phyloP scores from a whole-genome alignment of 1,140 invertebrate species.

The Bombus cullumanus region DNA sequence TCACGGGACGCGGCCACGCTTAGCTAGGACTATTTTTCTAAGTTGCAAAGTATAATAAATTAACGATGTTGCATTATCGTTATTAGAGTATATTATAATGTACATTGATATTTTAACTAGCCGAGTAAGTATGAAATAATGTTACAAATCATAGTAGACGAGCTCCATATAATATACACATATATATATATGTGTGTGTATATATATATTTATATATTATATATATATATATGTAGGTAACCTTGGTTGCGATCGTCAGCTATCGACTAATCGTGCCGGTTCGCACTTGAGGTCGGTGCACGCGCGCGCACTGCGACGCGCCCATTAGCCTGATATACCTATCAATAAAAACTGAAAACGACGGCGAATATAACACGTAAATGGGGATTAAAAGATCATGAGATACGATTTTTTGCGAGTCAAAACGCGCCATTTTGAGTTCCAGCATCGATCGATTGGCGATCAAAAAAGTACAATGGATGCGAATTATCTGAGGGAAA shows the following conservation, averaged over 20 bases:
- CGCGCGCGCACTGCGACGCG: slow-evolving; percentile 36
- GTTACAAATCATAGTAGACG: slow-evolving; percentile 70
- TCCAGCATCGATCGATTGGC: slow-evolving; percentile 44
- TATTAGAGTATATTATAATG: slow-evolving; percentile 80
- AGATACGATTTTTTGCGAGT: neutral
- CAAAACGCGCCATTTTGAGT: neutral
- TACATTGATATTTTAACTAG: slow-evolving; percentile 81
- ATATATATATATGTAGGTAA: slow-evolving; percentile 56
- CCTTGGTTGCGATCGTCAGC: slow-evolving; percentile 43
- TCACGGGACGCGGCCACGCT: slow-evolving; percentile 76
- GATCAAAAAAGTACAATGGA: slow-evolving; percentile 6
- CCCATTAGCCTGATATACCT: slow-evolving; percentile 22
- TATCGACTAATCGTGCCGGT: slow-evolving; percentile 48
- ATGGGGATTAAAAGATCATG: neutral
- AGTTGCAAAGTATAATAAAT: slow-evolving; percentile 83
- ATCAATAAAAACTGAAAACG: slow-evolving; percentile 23
- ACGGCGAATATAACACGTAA: neutral
- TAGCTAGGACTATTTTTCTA: slow-evolving; percentile 82
- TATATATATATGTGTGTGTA: slow-evolving; percentile 48
- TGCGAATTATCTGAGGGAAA: too few relatives aligned
- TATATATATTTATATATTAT: slow-evolving; percentile 49
- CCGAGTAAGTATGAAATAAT: slow-evolving; percentile 73
- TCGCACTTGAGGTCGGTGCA: slow-evolving; percentile 59
- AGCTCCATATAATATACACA: slow-evolving; percentile 48
- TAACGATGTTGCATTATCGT: slow-evolving; percentile 82